Evolutionary conservation across 1,140 invertebrate species (phyloP).

Genomic region (Lysiphlebus fabarum): DNA sequence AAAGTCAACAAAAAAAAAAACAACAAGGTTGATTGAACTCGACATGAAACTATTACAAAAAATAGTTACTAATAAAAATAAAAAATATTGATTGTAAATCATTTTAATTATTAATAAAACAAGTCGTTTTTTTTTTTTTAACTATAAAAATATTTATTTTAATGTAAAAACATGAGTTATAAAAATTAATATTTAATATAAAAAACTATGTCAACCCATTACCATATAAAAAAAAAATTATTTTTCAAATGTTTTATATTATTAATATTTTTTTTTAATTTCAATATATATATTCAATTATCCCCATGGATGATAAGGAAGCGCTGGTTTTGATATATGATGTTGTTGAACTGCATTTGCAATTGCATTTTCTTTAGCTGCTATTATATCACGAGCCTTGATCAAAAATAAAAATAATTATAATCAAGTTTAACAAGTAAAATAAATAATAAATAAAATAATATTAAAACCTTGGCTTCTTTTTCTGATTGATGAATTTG

Average conservation of each 20-base stretch:
- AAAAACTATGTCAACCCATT: background rate
- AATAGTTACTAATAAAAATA: too few species aligned
- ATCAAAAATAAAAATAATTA: constrained; percentile 20
- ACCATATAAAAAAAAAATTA: background rate
- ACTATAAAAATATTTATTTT: too few species aligned
- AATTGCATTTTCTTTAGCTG: constrained; percentile 50
- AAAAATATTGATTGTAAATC: too few species aligned
- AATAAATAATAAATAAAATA: constrained; percentile 9
- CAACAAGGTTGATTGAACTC: too few species aligned
- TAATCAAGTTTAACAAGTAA: constrained; percentile 1
- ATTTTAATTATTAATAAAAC: too few species aligned
- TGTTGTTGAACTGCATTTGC: constrained; percentile 40
- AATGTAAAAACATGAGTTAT: too few species aligned
- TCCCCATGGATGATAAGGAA: constrained; percentile 43
- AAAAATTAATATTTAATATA: too few species aligned
- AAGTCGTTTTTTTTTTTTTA: too few species aligned
- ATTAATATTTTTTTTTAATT: constrained; percentile 3
- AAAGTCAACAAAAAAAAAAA: too few species aligned
- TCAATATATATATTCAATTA: background rate
- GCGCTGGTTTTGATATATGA: constrained; percentile 36
- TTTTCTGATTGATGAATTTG: constrained; percentile 49
- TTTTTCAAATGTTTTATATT: background rate
- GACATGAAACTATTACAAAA: too few species aligned
- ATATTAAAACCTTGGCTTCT: constrained; percentile 49
- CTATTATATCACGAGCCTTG: constrained; percentile 46